Base-by-base conservation (phyloP, 2,888 invertebrate species). In the Sceliomorpha sp. region DNA sequence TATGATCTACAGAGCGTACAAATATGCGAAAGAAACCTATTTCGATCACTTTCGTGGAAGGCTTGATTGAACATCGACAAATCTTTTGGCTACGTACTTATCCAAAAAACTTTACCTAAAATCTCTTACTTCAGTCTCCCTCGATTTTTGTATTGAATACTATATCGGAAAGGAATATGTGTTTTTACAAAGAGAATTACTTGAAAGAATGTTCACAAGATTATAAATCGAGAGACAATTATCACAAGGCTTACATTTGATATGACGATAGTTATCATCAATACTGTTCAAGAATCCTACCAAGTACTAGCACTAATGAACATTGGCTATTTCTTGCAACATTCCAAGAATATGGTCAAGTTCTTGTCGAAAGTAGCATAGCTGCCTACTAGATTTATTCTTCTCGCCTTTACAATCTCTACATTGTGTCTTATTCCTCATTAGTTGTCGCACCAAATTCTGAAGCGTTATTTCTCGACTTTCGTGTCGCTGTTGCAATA, bases 401-500 rank as follows among this genome's bases (percentile, higher is more conserved):
- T 79, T 83, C 10, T 83, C 82, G 10, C 77, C 78, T 37, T 81
- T 85, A 48, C 87, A 88, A 44, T 85, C 85, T n/a, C 75, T 80
- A 56, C 87, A 88, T 32, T 86, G 86, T 3, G 78, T 85, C 39
- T 80, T 77, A 55, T 74, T 87, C n/a, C 85, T 78, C 50, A 87
- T 68, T 8, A 88, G 59, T 71, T 88, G 84, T 2, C 87, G 83
- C 1, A 88, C 86, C 12, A 88, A 73, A 39, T 76, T 83, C 50
- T 88, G 87, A 48, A 88, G 64, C 1, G 85, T 87, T 74, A 86
- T 82, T 40, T 88, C 87, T 1, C 87, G 79, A 42, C 83, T 85
- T 40, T 88, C 87, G 62, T 88, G 87, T 8, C 87, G 84, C 55
- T 88, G 87, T 69, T 87, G 87, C 1, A 88, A 78, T 36, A 83